Base-by-base conservation (phyloP, 1,140 invertebrate genomes). In the Triops cancriformis region DNA sequence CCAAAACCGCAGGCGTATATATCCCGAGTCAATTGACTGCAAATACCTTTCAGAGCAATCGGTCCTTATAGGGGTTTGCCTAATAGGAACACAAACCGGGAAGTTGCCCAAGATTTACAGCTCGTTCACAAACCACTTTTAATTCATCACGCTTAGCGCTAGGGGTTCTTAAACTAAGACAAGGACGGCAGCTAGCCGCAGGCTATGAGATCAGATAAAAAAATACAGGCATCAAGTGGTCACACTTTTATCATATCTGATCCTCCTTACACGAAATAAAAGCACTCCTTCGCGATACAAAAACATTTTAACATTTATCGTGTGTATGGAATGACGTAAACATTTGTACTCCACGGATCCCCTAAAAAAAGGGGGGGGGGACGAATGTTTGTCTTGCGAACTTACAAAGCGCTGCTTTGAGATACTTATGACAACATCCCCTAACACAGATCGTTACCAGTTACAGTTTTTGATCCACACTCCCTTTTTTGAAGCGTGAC, bases 191-290 rank as follows among this genome's bases (percentile, higher is more conserved):
- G 51, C 18, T 18, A 64, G 23, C 51, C 51, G 6, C 23, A 64
- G 51, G 51, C 51, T 14, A 64, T 64, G 23, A 3, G 51, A 64
- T 18, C 14, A 64, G 51, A 23, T 64, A 23, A 23, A 64, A 45
- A 64, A 64, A 10, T n/a, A 64, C 18, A 64, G 18, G 51, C 51
- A 64, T 9, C 51, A 23, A 64, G 51, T 37, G n/a, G 23, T 64
- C 51, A 64, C 51, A 64, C 51, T 64, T 64, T 64, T 64, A 64
- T 64, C 51, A 10, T 64, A 64, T 64, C 51, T n/a, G n/a, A 64
- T 64, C 51, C 18, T 6, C 23, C 14, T 6, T 18, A 64, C 14
- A 64, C 51, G 14, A 64, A 23, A 64, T 18, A 64, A 64, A n/a
- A 18, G 10, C 51, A 23, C 23, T 23, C 14, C 51, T 18, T 64